Evolutionary conservation across 2,888 invertebrate genomes (phyloP).

Genomic region (Euproctis similis): DNA sequence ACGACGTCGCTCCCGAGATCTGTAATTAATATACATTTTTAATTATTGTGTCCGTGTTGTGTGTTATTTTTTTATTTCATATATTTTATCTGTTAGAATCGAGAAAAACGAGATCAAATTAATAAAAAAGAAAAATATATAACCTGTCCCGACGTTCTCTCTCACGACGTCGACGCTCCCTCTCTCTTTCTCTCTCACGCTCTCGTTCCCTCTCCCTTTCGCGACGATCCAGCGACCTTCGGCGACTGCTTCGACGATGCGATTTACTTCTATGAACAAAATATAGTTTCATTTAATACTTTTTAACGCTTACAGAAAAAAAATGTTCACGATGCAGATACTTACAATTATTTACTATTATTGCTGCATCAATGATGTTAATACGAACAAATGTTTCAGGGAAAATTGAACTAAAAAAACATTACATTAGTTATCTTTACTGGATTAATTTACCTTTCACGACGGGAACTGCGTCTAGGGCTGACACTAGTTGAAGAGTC

Average conservation of each 20-base stretch:
- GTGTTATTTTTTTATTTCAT: too few species aligned
- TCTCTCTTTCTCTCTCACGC: slow-evolving; percentile 48
- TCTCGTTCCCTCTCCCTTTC: slow-evolving; percentile 60
- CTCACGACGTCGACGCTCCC: slow-evolving; percentile 47
- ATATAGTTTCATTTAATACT: too few species aligned
- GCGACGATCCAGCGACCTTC: slow-evolving; percentile 62
- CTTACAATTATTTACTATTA: too few species aligned
- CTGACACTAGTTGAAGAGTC: slow-evolving; percentile 82
- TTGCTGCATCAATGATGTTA: not conserved
- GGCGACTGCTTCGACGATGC: slow-evolving; percentile 60
- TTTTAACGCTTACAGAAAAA: too few species aligned
- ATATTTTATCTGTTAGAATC: not conserved
- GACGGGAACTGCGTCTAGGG: slow-evolving; percentile 68
- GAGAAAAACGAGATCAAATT: not conserved
- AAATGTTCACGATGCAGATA: too few species aligned
- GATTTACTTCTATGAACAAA: slow-evolving; percentile 52
- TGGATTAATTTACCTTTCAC: slow-evolving; percentile 72
- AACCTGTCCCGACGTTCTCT: slow-evolving; percentile 60
- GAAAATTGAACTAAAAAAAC: not conserved
- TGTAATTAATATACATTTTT: slow-evolving; percentile 15
- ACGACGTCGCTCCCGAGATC: slow-evolving; percentile 71
- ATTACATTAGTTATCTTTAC: too few species aligned
- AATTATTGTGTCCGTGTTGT: too few species aligned
- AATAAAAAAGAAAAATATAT: slow-evolving; percentile 3
- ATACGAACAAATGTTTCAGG: not conserved